Conservation (phyloP, 2,113 vertebrate genomes). For the Psammodynastes pulverulentus region DNA sequence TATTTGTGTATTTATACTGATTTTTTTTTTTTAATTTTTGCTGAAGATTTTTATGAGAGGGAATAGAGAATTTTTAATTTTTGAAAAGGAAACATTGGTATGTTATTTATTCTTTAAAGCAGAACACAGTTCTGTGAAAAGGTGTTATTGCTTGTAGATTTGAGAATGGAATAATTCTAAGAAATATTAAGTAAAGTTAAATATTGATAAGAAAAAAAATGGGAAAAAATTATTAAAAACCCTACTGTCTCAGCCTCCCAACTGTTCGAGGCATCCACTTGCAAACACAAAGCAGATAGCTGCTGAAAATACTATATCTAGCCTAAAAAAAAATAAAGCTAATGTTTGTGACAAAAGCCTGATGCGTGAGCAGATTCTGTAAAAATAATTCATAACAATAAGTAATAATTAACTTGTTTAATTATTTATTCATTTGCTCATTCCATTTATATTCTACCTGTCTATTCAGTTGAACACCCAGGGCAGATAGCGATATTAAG, state of each 20-base stretch:
- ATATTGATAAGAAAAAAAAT: not conserved
- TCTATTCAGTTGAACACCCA: not conserved
- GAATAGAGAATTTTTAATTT: not conserved
- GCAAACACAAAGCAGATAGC: not conserved
- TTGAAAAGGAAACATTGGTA: not conserved
- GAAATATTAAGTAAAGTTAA: not conserved
- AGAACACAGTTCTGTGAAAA: not conserved
- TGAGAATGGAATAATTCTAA: not conserved
- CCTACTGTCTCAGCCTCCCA: not conserved
- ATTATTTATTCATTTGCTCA: not conserved
- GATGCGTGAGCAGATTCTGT: not conserved
- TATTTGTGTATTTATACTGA: not conserved
- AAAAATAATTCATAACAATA: not conserved
- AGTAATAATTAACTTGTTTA: not conserved
- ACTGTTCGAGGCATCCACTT: not conserved
- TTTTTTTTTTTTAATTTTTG: constrained; percentile 2
- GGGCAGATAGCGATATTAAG: not conserved
- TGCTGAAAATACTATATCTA: not conserved
- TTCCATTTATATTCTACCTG: not conserved
- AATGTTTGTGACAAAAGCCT: not conserved
- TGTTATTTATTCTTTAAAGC: not conserved
- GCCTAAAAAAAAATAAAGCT: not conserved
- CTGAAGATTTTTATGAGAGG: not conserved
- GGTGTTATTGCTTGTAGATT: not conserved
- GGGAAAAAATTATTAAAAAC: not conserved